Evolutionary conservation across 2,888 invertebrate genomes (phyloP).

Genomic region (Tetragonula carbonaria): DNA sequence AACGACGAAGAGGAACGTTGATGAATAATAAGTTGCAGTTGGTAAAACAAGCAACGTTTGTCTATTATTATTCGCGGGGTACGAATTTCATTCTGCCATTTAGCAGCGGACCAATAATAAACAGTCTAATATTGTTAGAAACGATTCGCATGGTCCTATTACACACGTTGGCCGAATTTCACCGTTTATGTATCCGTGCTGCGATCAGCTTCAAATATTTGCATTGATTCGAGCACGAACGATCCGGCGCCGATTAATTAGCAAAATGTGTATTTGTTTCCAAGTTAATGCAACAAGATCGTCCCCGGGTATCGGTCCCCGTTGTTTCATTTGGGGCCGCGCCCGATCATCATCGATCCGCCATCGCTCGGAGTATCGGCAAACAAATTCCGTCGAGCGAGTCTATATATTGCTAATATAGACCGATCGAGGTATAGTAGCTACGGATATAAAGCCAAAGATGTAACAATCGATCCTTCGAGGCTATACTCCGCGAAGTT

Average conservation of each 20-base stretch:
- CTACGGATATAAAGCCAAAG: not conserved
- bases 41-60: not conserved
- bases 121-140: constrained; percentile 26
- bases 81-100: not conserved
- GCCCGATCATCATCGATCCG: not conserved
- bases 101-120: constrained; percentile 1
- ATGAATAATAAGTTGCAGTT: not conserved
- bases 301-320: not conserved
- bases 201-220: constrained; percentile 38
- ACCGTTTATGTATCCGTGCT: not conserved
- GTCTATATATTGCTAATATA: not conserved
- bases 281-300: constrained; percentile 25
- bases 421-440: not conserved
- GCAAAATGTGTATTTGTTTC: constrained; percentile 41
- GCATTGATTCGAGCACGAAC: constrained; percentile 9
- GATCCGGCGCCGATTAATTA: constrained; percentile 41
- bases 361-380: not conserved
- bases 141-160: constrained; percentile 22
- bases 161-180: constrained; percentile 5
- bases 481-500: not conserved
- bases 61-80: not conserved
- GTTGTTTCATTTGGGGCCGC: constrained; percentile 10
- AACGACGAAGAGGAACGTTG: too few relatives aligned
- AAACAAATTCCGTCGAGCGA: not conserved
- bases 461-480: not conserved